Base-by-base conservation (phyloP, 2,888 invertebrate genomes). In the Dasysyrphus albostriatus region DNA sequence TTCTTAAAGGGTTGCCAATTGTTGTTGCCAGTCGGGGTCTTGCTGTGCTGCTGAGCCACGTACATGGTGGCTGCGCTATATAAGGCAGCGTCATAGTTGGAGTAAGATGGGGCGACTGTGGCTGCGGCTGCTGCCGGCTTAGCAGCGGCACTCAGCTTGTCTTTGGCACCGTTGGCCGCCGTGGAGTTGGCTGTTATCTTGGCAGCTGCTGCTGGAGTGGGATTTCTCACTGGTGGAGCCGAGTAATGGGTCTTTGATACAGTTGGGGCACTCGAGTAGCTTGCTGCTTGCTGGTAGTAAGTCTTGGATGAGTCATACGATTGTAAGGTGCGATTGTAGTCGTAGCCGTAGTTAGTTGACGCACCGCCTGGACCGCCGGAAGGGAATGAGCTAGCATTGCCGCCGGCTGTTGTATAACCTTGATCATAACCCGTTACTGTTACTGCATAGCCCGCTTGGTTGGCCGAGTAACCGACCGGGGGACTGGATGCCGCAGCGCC, bases 41-140 rank as follows among this genome's bases (percentile, higher is more conserved):
- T 92, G 91, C 92, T 91, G 90, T 92, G 91, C 92, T 96, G 96
- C 91, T 97, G 97, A 90, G 98, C 97, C 90, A 98, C 98, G 93
- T 98, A 98, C 96, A 97, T 97, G 88, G 97, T 97, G 88, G 98
- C 98, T 89, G 98, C 98, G 93, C 97, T 98, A 94, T 98, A 98
- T 89, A 98, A 95, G 90, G 98, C 98, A 89, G 98, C 97, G 94
- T 98, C 98, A 94, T 98, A 98, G 91, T 97, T 98, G 91, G 96
- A 95, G 94, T 96, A 96, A 89, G 94, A 94, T 90, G 95, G 95
- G 92, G 95, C 94, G 91, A 95, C 95, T 90, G 95, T 93, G 90
- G 94, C 94, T 93, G 94, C 93, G 3, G 90, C 88, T 73, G 89
- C 89, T 78, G 73, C 32, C 9, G 88, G 74, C 29, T 90, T 91